Conservation (phyloP, 2,113 vertebrate species). For the Semnornis frantzii region DNA sequence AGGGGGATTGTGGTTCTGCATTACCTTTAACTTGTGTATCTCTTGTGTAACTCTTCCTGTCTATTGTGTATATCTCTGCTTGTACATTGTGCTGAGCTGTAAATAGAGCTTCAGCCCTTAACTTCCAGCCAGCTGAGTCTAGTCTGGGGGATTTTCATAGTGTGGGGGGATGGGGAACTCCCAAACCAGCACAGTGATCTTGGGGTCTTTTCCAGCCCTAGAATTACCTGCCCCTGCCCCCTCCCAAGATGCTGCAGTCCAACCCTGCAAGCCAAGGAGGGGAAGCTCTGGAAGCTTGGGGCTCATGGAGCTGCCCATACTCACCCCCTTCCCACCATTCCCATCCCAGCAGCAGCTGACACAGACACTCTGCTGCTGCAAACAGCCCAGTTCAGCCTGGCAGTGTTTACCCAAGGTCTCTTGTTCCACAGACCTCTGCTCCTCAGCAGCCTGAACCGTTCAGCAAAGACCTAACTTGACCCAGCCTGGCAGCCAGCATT, state of each 20-base stretch:
- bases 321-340: not conserved
- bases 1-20: too few species aligned
- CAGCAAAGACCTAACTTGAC: conserved; percentile 65
- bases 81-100: too few species aligned
- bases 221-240: not conserved
- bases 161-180: too few species aligned
- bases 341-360: not conserved
- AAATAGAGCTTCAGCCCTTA: too few species aligned
- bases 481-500: conserved; percentile 59
- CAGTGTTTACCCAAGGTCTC: conserved; percentile 23
- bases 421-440: not conserved
- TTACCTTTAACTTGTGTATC: too few species aligned
- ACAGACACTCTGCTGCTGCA: not conserved
- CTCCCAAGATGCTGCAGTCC: rapidly evolving
- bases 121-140: too few species aligned
- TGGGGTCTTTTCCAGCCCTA: too few species aligned
- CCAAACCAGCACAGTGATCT: too few species aligned
- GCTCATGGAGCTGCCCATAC: not conserved
- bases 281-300: not conserved
- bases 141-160: too few species aligned
- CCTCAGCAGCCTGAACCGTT: conserved; percentile 26
- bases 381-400: not conserved
- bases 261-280: not conserved
- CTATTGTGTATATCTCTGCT: too few species aligned
- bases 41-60: too few species aligned